phyloP scores from a whole-genome alignment of 2,113 vertebrate species.

The Paratilapia polleni region DNA sequence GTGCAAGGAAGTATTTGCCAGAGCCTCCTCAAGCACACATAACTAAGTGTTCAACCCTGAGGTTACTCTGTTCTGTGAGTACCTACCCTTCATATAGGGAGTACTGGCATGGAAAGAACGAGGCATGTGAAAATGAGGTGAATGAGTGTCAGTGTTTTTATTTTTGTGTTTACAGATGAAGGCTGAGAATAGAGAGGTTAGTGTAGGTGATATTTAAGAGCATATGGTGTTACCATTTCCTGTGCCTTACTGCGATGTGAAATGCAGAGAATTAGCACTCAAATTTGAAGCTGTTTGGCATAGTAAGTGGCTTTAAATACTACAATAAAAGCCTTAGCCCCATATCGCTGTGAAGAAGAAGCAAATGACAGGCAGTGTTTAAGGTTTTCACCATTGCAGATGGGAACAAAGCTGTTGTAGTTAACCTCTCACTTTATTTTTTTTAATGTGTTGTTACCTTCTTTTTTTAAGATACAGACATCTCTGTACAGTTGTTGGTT shows the following conservation, averaged over 20 bases:
- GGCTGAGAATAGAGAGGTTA: conserved; percentile 33
- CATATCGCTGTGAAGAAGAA: neutral
- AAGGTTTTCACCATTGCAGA: neutral
- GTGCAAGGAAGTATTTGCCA: conserved; percentile 66
- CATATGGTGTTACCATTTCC: conserved; percentile 7
- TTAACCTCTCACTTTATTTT: neutral
- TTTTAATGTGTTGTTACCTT: too few relatives aligned
- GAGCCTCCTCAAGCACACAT: conserved; percentile 69
- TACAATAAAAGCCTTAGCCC: neutral
- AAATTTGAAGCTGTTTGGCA: neutral
- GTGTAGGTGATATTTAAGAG: conserved; percentile 42
- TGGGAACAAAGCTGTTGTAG: neutral
- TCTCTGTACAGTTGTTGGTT: neutral
- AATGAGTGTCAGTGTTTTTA: conserved; percentile 49
- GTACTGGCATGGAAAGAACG: conserved; percentile 43
- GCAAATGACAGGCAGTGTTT: neutral
- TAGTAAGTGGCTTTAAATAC: neutral
- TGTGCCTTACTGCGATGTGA: neutral
- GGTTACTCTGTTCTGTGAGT: conserved; percentile 62
- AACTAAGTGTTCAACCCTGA: conserved; percentile 67
- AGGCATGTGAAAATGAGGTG: conserved; percentile 38
- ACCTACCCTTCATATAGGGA: conserved; percentile 34
- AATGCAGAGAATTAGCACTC: conserved; percentile 4
- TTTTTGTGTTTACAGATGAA: conserved; percentile 38
- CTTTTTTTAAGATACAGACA: too few relatives aligned